These are phyloP conservation scores for Buphagus erythrorhynchus DNA, from an alignment of 2,797 vertebrate species.

Conservation along the genomic window DNA sequence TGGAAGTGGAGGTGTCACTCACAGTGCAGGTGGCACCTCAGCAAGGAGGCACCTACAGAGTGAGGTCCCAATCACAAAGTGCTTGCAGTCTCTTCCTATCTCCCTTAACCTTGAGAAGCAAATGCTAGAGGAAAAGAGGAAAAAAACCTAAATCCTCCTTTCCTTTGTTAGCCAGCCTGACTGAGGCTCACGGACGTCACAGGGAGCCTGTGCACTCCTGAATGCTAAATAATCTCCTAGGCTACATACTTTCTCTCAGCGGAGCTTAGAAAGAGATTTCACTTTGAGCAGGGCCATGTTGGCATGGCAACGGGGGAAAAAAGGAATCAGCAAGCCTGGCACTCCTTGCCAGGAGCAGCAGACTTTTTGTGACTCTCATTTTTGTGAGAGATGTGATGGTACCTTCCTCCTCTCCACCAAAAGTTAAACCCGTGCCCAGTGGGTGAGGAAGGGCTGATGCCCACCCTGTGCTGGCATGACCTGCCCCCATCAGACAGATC, in stretches of 20 bases:
- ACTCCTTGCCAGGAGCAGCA: background rate
- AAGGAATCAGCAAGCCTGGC: conserved; percentile 62
- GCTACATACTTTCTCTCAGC: conserved; percentile 62
- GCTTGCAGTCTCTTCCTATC: background rate
- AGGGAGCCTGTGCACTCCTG: conserved; percentile 62
- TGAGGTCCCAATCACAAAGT: background rate
- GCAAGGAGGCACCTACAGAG: background rate
- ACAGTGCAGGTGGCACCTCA: background rate
- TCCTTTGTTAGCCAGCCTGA: conserved; percentile 34
- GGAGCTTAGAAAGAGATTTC: conserved; percentile 75
- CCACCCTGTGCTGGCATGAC: background rate
- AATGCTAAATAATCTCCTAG: conserved; percentile 76
- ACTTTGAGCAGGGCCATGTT: conserved; percentile 79
- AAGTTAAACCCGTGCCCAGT: fast-evolving
- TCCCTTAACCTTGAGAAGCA: conserved; percentile 54
- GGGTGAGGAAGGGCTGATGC: background rate
- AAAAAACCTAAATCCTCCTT: background rate
- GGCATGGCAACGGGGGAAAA: conserved; percentile 84
- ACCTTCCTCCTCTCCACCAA: background rate
- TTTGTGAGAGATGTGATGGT: background rate
- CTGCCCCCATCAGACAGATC: background rate
- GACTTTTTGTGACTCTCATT: background rate
- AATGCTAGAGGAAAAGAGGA: background rate
- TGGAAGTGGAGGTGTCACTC: background rate
- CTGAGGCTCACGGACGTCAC: conserved; percentile 19